Conservation (phyloP, 2,113 vertebrate genomes). For the Poecilia latipinna region DNA sequence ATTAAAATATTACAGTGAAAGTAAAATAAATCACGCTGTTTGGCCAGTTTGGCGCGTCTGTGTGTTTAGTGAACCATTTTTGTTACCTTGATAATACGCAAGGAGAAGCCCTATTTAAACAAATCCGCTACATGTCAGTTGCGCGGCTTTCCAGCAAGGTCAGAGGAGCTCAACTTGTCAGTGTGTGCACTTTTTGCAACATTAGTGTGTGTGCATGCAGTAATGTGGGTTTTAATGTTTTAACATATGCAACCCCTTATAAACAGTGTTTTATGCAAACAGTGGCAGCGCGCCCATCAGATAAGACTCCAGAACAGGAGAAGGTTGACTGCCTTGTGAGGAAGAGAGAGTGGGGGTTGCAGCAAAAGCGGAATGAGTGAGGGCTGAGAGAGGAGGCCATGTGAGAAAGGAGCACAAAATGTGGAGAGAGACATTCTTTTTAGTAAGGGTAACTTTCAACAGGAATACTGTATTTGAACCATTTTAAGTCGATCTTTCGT, state of each 20-base stretch:
- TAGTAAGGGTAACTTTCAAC: constrained; percentile 28
- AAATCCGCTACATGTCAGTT: constrained; percentile 44
- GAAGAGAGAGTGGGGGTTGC: constrained; percentile 18
- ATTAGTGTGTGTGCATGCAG: constrained; percentile 36
- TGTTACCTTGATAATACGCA: constrained; percentile 29
- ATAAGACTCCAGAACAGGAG: constrained; percentile 75
- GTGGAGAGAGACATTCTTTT: constrained; percentile 17
- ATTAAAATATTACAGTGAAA: not conserved
- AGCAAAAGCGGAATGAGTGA: constrained; percentile 48
- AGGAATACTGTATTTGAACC: constrained; percentile 19
- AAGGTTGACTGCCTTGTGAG: constrained; percentile 64
- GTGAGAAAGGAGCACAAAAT: constrained; percentile 56
- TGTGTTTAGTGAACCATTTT: constrained; percentile 14
- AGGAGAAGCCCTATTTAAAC: constrained; percentile 65
- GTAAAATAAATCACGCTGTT: constrained; percentile 16
- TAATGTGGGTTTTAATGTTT: constrained; percentile 77
- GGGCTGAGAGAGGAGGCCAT: constrained; percentile 55
- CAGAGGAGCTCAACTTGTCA: constrained; percentile 45
- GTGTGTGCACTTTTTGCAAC: constrained; percentile 33
- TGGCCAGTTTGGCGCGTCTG: not conserved
- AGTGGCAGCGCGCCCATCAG: constrained; percentile 82
- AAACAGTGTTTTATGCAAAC: constrained; percentile 82
- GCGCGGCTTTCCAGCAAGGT: constrained; percentile 57
- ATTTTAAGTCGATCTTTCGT: constrained; percentile 14
- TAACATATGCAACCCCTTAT: constrained; percentile 83